phyloP scores from a whole-genome alignment of 2,797 vertebrate species.

The Momotus momota region DNA sequence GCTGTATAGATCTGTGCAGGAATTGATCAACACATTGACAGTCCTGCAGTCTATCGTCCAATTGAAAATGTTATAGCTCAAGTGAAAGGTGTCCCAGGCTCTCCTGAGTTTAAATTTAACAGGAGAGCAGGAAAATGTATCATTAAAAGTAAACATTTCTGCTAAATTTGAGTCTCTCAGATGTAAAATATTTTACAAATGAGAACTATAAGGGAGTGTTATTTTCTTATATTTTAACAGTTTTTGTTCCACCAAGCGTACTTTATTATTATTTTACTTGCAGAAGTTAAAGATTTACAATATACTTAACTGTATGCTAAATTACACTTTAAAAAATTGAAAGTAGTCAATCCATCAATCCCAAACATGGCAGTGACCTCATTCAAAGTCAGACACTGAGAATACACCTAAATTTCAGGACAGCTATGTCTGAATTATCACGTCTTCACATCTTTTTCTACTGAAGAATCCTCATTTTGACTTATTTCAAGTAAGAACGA shows the following conservation, averaged over 20 bases:
- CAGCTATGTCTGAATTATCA: background rate
- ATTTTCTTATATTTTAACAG: background rate
- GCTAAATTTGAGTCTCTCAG: background rate
- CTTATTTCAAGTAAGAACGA: background rate
- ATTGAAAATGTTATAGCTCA: background rate
- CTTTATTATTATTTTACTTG: background rate
- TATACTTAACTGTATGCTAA: background rate
- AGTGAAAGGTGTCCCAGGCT: background rate
- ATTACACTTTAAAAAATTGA: background rate
- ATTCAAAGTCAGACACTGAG: background rate
- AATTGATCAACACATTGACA: conserved; percentile 1
- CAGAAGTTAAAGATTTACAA: background rate
- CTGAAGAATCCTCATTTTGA: background rate
- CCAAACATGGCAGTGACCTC: background rate
- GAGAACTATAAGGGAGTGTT: background rate
- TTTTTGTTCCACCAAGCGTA: background rate
- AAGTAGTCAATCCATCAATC: background rate
- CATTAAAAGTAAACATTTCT: background rate
- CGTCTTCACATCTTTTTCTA: background rate
- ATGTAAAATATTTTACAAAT: background rate
- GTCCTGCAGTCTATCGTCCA: conserved; percentile 9
- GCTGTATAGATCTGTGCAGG: background rate
- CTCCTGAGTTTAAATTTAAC: background rate
- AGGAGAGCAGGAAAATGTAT: background rate
- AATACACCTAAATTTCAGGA: background rate